These are phyloP conservation scores for Agriopis aurantiaria DNA, from an alignment of 2,888 invertebrate species.

Conservation along the genomic window DNA sequence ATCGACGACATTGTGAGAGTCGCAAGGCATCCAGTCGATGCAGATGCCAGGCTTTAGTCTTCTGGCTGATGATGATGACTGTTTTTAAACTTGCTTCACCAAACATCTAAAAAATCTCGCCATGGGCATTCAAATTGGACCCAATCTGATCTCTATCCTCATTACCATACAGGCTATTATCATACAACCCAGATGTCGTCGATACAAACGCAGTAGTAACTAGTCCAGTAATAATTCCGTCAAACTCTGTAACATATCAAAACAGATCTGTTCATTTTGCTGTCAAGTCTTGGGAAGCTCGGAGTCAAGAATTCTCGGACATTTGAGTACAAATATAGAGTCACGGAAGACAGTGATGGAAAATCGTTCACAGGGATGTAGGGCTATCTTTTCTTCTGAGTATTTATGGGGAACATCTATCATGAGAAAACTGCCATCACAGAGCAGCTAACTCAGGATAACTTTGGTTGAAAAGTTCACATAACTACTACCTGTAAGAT, in stretches of 20 bases:
- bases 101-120: constrained; percentile 13
- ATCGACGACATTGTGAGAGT: no score
- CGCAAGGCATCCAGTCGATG: no score
- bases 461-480: neutral
- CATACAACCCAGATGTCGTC: constrained; percentile 20
- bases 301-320: constrained; percentile 1
- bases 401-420: neutral
- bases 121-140: constrained; percentile 4
- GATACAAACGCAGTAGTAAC: constrained; percentile 2
- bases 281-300: constrained; percentile 15
- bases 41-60: no score
- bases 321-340: constrained; percentile 10
- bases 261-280: constrained; percentile 43
- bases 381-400: neutral
- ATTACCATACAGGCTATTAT: constrained; percentile 20
- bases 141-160: constrained; percentile 1
- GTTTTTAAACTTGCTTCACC: neutral
- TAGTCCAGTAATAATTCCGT: constrained; percentile 42
- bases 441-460: neutral
- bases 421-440: neutral
- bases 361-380: neutral
- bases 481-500: no score
- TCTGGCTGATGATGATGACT: no score
- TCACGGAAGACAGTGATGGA: constrained; percentile 9
- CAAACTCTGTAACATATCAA: constrained; percentile 42